phyloP scores from a whole-genome alignment of 2,797 vertebrate genomes.

The Eulemur mongoz region DNA sequence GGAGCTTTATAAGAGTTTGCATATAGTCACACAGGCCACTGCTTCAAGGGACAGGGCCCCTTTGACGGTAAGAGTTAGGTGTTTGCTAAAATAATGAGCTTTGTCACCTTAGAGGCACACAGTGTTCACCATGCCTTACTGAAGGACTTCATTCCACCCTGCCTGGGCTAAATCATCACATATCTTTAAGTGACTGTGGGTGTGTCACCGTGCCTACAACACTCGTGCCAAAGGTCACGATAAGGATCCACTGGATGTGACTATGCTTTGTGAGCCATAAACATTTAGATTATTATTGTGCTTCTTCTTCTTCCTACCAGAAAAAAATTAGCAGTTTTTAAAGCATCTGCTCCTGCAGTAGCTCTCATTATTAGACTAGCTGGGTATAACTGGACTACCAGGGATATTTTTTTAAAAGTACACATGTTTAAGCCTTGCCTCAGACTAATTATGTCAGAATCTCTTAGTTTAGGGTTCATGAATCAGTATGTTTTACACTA shows the following conservation, averaged over 20 bases:
- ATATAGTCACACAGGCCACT: background rate
- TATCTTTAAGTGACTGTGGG: background rate
- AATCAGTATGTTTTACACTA: background rate
- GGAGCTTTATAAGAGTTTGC: background rate
- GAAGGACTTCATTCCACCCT: background rate
- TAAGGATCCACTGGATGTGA: background rate
- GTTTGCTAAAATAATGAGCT: background rate
- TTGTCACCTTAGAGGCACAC: background rate
- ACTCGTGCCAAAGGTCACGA: fast-evolving
- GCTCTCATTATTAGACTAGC: background rate
- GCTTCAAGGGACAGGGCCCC: background rate
- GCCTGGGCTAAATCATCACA: background rate
- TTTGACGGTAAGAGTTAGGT: background rate
- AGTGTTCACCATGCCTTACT: background rate
- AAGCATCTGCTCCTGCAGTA: background rate
- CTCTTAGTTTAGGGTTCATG: background rate
- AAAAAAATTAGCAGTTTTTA: background rate
- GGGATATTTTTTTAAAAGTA: background rate
- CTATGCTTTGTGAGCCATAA: background rate
- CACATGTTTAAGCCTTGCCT: background rate
- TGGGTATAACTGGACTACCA: background rate
- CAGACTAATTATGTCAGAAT: background rate
- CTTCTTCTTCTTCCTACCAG: background rate
- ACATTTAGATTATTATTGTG: background rate
- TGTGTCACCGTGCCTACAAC: background rate